Evolutionary conservation across 2,797 vertebrate species (phyloP), one percentile per base, ranked within the genome.

Genomic region (Acanthornis magna): DNA sequence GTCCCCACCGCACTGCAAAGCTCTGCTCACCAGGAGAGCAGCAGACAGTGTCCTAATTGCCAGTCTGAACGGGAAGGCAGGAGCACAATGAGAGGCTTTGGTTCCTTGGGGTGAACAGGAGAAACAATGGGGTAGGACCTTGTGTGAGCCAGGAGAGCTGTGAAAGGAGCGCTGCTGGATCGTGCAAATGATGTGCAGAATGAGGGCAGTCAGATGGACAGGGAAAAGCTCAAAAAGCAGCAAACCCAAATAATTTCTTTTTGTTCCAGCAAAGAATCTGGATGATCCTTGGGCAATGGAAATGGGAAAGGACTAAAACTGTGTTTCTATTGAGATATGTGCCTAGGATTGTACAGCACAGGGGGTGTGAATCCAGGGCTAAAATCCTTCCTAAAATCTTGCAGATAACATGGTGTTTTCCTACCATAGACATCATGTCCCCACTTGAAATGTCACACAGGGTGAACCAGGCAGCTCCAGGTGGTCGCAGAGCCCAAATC

Each of bases 301-400:
- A 85, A 61, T 5, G 8, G 23, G 26, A 40, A 45, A 48, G 19
- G 23, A 20, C 29, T 74, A 2, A 54, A 85, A 50, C 2, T 13
- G 9, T 61, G 36, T 29, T 72, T 29, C 16, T 1, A 0, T 40
- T 55, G 29, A 50, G 36, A 38, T n/a, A 29, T 4, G 13, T 25
- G 16, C 36, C 42, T 9, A 10, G 13, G 16, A 73, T 65, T n/a
- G 6, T 4, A 18, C 0, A 0, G 13, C 9, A 3, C 1, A 1
- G 4, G 2, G 2, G 5, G 0, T 0, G 0, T 3, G 13, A 68
- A 40, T 23, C 47, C 11, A 16, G 40, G 30, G 30, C 55, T 70
- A 6, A 62, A 32, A 38, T 7, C 6, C 7, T 48, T 27, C 34
- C 34, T 18, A 16, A 17, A 2, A 13, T 12, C 5, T 14, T 15